phyloP scores from a whole-genome alignment of 1,140 invertebrate species.

The Drosophila ogumai region DNA sequence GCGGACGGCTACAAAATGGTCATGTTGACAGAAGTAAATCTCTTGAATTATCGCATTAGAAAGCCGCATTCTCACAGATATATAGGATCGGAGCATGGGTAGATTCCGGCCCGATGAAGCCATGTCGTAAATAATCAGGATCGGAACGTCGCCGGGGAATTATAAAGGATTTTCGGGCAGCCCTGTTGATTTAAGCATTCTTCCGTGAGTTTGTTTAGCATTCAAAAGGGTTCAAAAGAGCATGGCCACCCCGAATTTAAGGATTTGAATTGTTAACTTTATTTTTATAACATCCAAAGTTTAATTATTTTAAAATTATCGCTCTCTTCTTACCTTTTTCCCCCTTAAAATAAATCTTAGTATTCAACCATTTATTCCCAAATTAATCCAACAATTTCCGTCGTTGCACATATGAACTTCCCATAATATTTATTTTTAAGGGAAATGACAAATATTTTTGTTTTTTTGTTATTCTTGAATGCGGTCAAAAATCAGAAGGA shows the following conservation, averaged over 20 bases:
- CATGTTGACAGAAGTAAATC: slow-evolving; percentile 85
- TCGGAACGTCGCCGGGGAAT: slow-evolving; percentile 65
- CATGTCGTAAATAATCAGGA: slow-evolving; percentile 79
- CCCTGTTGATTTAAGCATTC: slow-evolving; percentile 66
- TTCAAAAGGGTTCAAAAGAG: slow-evolving; percentile 27
- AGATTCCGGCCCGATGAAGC: slow-evolving; percentile 75
- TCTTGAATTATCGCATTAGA: slow-evolving; percentile 84
- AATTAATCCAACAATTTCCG: too few species aligned
- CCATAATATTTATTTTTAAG: too few species aligned
- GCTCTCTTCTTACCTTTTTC: too few species aligned
- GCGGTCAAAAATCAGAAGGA: background rate
- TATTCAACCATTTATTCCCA: too few species aligned
- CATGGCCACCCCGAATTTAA: slow-evolving; percentile 24
- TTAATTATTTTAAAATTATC: too few species aligned
- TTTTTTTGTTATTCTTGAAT: too few species aligned
- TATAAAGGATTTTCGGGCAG: slow-evolving; percentile 77
- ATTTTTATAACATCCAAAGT: background rate
- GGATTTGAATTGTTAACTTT: background rate
- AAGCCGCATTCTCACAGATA: slow-evolving; percentile 77
- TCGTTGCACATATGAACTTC: too few species aligned
- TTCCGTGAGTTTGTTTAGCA: slow-evolving; percentile 30
- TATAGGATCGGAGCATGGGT: slow-evolving; percentile 4
- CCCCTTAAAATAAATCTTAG: too few species aligned
- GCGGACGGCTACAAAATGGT: slow-evolving; percentile 68
- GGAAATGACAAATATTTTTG: too few species aligned